Base-by-base conservation (phyloP, 2,888 invertebrate species). In the Habrosyne pyritoides region DNA sequence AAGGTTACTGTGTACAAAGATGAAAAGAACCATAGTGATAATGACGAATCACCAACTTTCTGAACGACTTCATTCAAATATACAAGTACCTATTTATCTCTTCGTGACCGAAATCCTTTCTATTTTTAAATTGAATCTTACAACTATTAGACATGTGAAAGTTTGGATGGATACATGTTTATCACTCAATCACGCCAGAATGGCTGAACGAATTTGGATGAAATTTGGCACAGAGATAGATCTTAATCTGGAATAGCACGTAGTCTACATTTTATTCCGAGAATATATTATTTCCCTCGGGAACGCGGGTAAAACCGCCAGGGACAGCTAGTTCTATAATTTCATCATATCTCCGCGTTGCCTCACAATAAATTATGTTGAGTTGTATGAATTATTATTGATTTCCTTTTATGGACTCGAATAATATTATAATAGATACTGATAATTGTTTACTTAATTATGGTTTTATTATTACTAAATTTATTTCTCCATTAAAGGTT, bases 81-180 rank as follows among this genome's bases (percentile, higher is more conserved):
- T 10, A 30, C 12, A 12, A 30, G 2, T 3, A 33, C 5, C 0
- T n/a, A 33, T 4, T 33, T n/a, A 42, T 8, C 10, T 18, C 7
- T 2, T 18, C 18, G 18, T 59, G 57, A 58, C 56, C 60, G 63
- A 63, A 61, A 66, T 70, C 71, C 69, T 73, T 77, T 78, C 64
- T 67, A 76, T 77, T 73, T 79, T 72, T 73, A 73, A 75, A 77
- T 77, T 69, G 61, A 69, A 73, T 70, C n/a, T n/a, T n/a, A n/a
- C n/a, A n/a, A n/a, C n/a, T n/a, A n/a, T n/a, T n/a, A n/a, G n/a
- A n/a, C n/a, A n/a, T n/a, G n/a, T n/a, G n/a, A n/a, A n/a, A n/a
- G n/a, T n/a, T n/a, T n/a, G n/a, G n/a, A n/a, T n/a, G n/a, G n/a
- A n/a, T n/a, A n/a, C n/a, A n/a, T n/a, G n/a, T n/a, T n/a, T n/a